phyloP scores from a whole-genome alignment of 2,888 invertebrate species.

The Latheticus oryzae region DNA sequence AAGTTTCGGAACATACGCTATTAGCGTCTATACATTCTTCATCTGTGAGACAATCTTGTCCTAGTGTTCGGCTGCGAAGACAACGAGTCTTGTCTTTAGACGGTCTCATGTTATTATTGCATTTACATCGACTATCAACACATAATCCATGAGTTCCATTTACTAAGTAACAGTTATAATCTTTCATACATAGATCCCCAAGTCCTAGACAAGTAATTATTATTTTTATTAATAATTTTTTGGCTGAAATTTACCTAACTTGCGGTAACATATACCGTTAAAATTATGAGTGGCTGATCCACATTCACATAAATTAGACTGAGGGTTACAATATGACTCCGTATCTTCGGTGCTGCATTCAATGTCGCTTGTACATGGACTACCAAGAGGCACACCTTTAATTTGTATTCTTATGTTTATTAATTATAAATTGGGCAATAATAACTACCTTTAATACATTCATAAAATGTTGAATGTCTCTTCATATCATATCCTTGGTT shows the following conservation, averaged over 20 bases:
- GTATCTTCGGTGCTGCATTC: no score
- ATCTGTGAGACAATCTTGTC: slow-evolving; percentile 55
- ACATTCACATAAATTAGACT: slow-evolving; percentile 2
- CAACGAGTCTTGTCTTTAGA: slow-evolving; percentile 54
- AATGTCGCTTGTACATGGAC: no score
- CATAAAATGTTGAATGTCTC: slow-evolving; percentile 61
- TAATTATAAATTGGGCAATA: no score
- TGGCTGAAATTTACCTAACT: not conserved
- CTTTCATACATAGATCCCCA: slow-evolving; percentile 55
- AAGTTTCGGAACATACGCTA: slow-evolving; percentile 57
- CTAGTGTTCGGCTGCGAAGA: slow-evolving; percentile 51
- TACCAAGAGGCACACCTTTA: no score
- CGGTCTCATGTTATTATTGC: no score
- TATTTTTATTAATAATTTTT: not conserved
- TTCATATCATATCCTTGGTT: slow-evolving; percentile 61
- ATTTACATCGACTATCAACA: slow-evolving; percentile 56
- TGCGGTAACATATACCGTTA: slow-evolving; percentile 1
- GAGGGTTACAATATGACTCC: no score
- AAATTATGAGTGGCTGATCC: not conserved
- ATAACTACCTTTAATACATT: no score
- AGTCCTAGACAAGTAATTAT: slow-evolving; percentile 51
- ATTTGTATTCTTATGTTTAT: no score
- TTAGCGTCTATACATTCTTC: slow-evolving; percentile 57
- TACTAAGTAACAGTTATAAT: slow-evolving; percentile 57
- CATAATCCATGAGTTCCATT: slow-evolving; percentile 57